A percentile compares a stretch with the other conserved stretches of the same genome.
These are phyloP conservation scores for Kradibia gibbosae DNA, from an alignment of 1,140 invertebrate genomes.

Conservation along the genomic window DNA sequence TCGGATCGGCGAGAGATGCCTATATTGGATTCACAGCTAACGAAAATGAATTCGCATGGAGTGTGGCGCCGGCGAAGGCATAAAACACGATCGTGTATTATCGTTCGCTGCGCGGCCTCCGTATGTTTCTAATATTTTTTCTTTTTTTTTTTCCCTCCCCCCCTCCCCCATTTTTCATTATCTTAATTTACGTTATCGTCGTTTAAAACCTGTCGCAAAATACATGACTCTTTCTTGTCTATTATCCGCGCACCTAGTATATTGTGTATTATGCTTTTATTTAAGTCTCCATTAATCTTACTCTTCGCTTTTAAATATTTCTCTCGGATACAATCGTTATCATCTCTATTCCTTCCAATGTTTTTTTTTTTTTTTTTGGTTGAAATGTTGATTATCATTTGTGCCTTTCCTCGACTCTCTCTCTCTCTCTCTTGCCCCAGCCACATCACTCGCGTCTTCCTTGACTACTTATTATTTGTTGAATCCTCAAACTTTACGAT, in stretches of 20 bases:
- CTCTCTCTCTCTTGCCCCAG: conserved; percentile 23
- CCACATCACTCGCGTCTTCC: conserved; percentile 6
- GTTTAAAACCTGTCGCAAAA: conserved; percentile 72
- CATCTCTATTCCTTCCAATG: neutral
- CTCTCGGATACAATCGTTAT: conserved; percentile 41
- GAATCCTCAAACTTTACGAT: conserved; percentile 45
- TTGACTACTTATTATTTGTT: conserved; percentile 18
- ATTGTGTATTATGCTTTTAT: conserved; percentile 41
- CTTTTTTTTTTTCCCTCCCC: no score
- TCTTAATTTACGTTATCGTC: no score
- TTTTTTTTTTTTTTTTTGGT: no score
- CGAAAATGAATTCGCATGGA: no score
- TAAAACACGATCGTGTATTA: conserved; percentile 22
- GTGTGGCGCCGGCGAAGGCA: no score
- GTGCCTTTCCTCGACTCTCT: conserved; percentile 23
- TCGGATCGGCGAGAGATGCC: no score
- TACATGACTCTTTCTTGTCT: conserved; percentile 65
- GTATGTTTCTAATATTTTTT: conserved; percentile 12
- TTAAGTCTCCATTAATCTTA: conserved; percentile 51
- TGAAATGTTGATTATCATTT: conserved; percentile 52
- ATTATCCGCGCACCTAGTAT: conserved; percentile 31
- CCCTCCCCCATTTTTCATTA: no score
- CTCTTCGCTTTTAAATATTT: neutral
- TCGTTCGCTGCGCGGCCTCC: conserved; percentile 30
- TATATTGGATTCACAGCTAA: no score